These are phyloP conservation scores for Calliopum simillimum DNA, from an alignment of 2,888 invertebrate genomes.

Conservation along the genomic window DNA sequence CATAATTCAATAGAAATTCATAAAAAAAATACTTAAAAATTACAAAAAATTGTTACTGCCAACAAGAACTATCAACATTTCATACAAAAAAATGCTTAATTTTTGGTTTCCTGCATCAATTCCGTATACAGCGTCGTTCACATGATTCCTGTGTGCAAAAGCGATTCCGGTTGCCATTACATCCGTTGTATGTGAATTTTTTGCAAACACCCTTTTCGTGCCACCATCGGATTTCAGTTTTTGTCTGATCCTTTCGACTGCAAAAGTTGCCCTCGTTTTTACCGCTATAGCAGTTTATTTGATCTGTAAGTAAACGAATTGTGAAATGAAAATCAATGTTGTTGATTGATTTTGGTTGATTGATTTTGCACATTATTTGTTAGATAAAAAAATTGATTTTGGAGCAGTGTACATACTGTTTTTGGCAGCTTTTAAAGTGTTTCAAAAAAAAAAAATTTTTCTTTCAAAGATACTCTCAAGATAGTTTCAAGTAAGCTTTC, in stretches of 20 bases:
- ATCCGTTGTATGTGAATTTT: slow-evolving; percentile 78
- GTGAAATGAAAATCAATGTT: slow-evolving; percentile 18
- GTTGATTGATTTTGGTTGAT: slow-evolving; percentile 18
- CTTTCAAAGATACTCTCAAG: no score
- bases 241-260: slow-evolving; percentile 57
- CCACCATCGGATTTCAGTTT: slow-evolving; percentile 71
- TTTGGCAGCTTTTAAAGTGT: no score
- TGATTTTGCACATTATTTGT: slow-evolving; percentile 21
- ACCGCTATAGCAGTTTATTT: slow-evolving; percentile 59
- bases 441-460: no score
- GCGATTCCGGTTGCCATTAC: slow-evolving; percentile 80
- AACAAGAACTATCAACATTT: no score
- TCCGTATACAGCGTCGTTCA: slow-evolving; percentile 77
- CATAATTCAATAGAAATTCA: no score
- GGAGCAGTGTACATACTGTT: no score
- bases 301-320: slow-evolving; percentile 49
- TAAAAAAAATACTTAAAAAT: no score
- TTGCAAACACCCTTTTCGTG: slow-evolving; percentile 76
- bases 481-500: no score
- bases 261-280: slow-evolving; percentile 59
- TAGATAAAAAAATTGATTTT: no score
- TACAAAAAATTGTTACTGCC: no score
- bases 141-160: slow-evolving; percentile 82
- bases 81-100: no score
- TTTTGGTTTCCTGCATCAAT: background rate